phyloP scores from a whole-genome alignment of 2,888 invertebrate genomes.

The Trissonchulus latispiculum region DNA sequence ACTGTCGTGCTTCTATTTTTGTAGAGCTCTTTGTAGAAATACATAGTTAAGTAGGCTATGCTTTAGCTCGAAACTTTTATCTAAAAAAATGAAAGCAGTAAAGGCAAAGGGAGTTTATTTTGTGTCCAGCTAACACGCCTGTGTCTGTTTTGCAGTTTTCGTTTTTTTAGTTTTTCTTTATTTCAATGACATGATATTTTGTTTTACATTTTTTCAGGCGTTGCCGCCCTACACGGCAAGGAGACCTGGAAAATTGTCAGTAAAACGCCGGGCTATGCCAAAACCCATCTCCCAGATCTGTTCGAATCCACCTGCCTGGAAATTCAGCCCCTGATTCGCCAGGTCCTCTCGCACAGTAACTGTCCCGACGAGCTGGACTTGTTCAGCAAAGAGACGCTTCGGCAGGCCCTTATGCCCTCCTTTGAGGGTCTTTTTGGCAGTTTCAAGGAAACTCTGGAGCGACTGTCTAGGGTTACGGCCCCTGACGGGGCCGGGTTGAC shows the following conservation, averaged over 20 bases:
- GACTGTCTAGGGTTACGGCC: not conserved
- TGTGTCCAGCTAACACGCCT: no score
- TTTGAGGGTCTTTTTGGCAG: constrained; percentile 32
- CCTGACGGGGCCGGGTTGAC: not conserved
- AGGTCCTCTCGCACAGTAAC: constrained; percentile 32
- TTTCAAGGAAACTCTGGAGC: constrained; percentile 27
- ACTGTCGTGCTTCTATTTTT: no score
- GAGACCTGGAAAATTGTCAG: constrained; percentile 39
- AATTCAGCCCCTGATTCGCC: constrained; percentile 32
- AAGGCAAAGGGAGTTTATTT: no score
- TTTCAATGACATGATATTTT: no score
- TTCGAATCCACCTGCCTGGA: constrained; percentile 29
- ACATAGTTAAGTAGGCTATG: no score
- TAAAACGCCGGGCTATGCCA: constrained; percentile 31
- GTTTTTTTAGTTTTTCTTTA: no score
- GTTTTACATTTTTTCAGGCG: constrained; percentile 29
- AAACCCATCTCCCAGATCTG: constrained; percentile 39
- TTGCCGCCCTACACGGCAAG: constrained; percentile 30
- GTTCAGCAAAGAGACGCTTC: constrained; percentile 35
- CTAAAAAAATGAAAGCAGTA: no score
- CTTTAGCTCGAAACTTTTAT: no score
- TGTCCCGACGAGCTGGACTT: constrained; percentile 38
- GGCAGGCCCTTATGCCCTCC: constrained; percentile 32
- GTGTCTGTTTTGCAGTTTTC: no score
- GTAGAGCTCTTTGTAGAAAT: no score